Evolutionary conservation across 2,888 invertebrate genomes (phyloP).

Genomic region (Habrosyne pyritoides): DNA sequence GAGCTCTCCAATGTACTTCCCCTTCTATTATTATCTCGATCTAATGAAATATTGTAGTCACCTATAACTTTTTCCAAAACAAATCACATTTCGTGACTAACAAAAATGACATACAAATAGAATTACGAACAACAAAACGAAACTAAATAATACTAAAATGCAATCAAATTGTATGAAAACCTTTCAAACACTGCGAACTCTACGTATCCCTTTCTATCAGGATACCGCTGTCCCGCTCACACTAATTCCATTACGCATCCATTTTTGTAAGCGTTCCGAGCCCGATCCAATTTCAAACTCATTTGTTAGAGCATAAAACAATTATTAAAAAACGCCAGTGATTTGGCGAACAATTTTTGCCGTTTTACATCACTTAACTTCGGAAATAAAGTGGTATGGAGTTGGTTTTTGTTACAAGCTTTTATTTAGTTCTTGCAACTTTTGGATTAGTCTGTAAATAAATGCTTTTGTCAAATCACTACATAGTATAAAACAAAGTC

Average conservation of each 20-base stretch:
- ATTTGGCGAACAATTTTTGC: constrained; percentile 76
- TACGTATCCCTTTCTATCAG: constrained; percentile 36
- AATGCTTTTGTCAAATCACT: too few species aligned
- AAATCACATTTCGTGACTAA: background rate
- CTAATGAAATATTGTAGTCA: background rate
- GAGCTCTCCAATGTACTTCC: background rate
- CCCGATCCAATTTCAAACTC: constrained; percentile 87
- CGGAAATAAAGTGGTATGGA: constrained; percentile 25
- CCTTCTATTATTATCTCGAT: background rate
- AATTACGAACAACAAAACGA: constrained; percentile 41
- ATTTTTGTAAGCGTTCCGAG: constrained; percentile 85
- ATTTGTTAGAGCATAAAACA: constrained; percentile 85
- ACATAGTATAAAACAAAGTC: too few species aligned
- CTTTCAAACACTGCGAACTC: constrained; percentile 29
- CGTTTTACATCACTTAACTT: constrained; percentile 70
- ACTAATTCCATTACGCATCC: constrained; percentile 87
- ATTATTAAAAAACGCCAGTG: constrained; percentile 83
- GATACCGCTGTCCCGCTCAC: constrained; percentile 65
- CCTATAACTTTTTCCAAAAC: background rate
- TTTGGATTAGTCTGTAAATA: too few species aligned
- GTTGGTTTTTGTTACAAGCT: background rate
- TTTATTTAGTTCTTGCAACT: constrained; percentile 11
- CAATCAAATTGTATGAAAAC: constrained; percentile 50
- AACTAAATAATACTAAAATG: constrained; percentile 53
- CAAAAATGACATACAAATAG: constrained; percentile 48